Evolutionary conservation across 1,140 invertebrate genomes (phyloP).

Genomic region (Dryas iulia): DNA sequence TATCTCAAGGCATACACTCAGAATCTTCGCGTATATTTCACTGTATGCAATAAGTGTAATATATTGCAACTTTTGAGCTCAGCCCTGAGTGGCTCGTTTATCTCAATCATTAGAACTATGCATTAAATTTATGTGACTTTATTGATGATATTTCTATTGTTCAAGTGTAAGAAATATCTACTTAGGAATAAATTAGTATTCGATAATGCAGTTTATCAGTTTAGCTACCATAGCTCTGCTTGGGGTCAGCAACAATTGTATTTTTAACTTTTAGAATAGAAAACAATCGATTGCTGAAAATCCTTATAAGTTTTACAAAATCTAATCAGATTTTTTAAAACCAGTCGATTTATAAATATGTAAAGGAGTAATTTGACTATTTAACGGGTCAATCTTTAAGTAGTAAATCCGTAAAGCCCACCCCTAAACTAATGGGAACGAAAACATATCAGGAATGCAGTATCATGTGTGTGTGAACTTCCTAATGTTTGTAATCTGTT

Average conservation of each 20-base stretch:
- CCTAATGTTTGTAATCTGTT: conserved; percentile 56
- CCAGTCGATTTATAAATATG: too few species aligned
- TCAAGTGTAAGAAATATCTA: neutral
- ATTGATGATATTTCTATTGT: conserved; percentile 10
- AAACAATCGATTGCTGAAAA: too few species aligned
- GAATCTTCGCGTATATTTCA: conserved; percentile 42
- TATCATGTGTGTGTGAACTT: conserved; percentile 41
- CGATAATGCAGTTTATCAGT: too few species aligned
- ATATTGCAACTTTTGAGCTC: conserved; percentile 35
- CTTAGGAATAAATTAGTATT: neutral
- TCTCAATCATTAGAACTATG: conserved; percentile 37
- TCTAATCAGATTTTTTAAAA: too few species aligned
- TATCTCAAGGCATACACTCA: neutral
- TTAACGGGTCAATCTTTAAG: neutral
- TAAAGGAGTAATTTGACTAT: too few species aligned
- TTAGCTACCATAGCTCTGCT: too few species aligned
- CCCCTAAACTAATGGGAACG: conserved; percentile 55
- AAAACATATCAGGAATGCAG: conserved; percentile 56
- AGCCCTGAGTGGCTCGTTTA: conserved; percentile 33
- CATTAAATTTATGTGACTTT: conserved; percentile 12
- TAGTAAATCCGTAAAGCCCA: neutral
- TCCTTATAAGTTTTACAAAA: too few species aligned
- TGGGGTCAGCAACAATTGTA: too few species aligned
- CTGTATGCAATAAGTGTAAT: conserved; percentile 41
- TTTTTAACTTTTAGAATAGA: too few species aligned